phyloP scores from a whole-genome alignment of 2,888 invertebrate species.

The Nemotelus nigrinus region DNA sequence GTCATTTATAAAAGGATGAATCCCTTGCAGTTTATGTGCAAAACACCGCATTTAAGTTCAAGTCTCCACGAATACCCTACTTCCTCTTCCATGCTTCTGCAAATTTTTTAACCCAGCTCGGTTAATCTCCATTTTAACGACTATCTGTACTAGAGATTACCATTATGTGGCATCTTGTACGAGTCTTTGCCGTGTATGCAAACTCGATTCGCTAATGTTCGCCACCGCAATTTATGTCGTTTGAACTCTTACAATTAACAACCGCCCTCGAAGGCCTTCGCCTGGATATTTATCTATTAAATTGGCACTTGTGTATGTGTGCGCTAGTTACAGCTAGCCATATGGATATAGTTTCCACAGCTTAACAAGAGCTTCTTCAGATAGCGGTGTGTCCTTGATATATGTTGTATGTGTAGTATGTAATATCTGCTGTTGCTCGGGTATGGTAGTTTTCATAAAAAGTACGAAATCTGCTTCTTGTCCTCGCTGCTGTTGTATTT shows the following conservation, averaged over 20 bases:
- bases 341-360: conserved; percentile 27
- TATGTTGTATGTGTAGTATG: not conserved
- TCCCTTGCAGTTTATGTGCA: conserved; percentile 10
- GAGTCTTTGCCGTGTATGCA: not conserved
- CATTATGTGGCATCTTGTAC: not conserved
- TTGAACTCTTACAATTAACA: conserved; percentile 41
- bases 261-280: conserved; percentile 29
- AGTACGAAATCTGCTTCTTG: not conserved
- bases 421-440: not conserved
- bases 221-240: conserved; percentile 38
- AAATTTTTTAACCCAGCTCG: not conserved
- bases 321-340: conserved; percentile 9
- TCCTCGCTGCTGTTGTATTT: not conserved
- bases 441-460: not conserved
- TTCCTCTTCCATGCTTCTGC: not conserved
- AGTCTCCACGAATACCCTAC: not conserved
- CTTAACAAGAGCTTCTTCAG: not conserved
- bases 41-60: conserved; percentile 9
- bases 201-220: not conserved
- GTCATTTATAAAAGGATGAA: conserved; percentile 3
- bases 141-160: conserved; percentile 4
- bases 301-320: conserved; percentile 33
- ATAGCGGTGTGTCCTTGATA: conserved; percentile 5
- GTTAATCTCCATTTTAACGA: conserved; percentile 32
- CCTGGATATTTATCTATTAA: conserved; percentile 10